Conservation (phyloP, 2,113 vertebrate species). For the Lophura nycthemera region DNA sequence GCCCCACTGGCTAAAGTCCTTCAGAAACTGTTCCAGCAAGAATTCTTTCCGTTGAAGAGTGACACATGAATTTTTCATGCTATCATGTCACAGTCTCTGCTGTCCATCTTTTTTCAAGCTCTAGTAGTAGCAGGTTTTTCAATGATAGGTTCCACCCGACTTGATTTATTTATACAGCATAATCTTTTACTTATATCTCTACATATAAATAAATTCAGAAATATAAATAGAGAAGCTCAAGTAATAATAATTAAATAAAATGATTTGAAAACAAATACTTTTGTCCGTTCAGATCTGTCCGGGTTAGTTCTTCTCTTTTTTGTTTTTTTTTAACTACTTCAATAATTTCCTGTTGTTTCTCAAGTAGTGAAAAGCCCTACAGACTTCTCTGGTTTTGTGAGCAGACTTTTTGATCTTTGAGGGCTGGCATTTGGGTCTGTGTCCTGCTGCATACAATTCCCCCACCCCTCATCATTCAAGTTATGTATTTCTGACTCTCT, state of each 20-base stretch:
- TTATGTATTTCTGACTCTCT: background rate
- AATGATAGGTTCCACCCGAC: background rate
- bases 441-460: background rate
- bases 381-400: background rate
- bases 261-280: background rate
- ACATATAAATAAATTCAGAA: background rate
- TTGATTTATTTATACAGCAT: background rate
- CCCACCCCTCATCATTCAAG: background rate
- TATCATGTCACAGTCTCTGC: background rate
- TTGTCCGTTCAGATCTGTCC: background rate
- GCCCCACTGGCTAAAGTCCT: background rate
- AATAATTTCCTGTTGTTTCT: background rate
- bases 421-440: background rate
- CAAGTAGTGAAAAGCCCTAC: background rate
- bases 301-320: background rate
- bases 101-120: background rate
- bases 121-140: background rate
- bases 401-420: background rate
- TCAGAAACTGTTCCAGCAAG: background rate
- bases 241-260: background rate
- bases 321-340: background rate
- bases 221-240: background rate
- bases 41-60: background rate
- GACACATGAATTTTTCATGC: fast-evolving
- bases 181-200: background rate